Base-by-base conservation (phyloP, 23 tunicate species). In the Oikopleura dioica region DNA sequence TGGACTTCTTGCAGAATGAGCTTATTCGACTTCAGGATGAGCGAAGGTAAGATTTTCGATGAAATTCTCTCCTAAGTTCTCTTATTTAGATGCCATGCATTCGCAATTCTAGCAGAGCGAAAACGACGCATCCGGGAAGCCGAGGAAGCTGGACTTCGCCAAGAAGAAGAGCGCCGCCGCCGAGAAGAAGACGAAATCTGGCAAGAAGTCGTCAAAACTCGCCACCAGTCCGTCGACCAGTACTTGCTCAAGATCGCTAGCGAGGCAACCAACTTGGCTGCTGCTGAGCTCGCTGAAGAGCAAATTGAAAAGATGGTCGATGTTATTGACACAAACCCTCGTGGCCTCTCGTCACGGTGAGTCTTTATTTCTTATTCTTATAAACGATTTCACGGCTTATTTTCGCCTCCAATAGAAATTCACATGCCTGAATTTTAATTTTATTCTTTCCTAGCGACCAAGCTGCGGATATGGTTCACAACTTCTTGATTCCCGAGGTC, bases 131-230 rank as follows among this genome's bases (percentile, higher is more conserved):
- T 85, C 69, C 81, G 94, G 50, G 97, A 91, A 77, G 97, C 97
- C 4, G 92, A 85, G 36, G 97, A 91, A 76, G 81, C 97, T 1
- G 97, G 97, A 67, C 80, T 87, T 36, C 80, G 97, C 1, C 97
- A 91, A 78, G 85, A 81, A 37, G 97, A 91, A 78, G 84, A 91
- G 79, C 67, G 97, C 37, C 77, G 97, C 38, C 78, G 97, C 36
- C 76, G 97, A 35, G 97, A 91, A 37, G 97, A 91, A 78, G 97
- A 91, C 78, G 97, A 91, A 72, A 91, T 91, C 68, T 91, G 85
- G 80, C 85, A 85, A 55, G 92, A 91, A 78, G 68, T 91, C 23
- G 36, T 76, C 68, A 5, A 35, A 2, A 44, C 55, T 44, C 28
- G 55, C 16, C 85, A 75, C 85, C 85, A 35, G 82, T 83, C 29